Percentiles rank a stretch among this genome's conserved stretches.
Evolutionary conservation across 2,888 invertebrate genomes (phyloP).

Genomic region (Cheilosia vernalis): DNA sequence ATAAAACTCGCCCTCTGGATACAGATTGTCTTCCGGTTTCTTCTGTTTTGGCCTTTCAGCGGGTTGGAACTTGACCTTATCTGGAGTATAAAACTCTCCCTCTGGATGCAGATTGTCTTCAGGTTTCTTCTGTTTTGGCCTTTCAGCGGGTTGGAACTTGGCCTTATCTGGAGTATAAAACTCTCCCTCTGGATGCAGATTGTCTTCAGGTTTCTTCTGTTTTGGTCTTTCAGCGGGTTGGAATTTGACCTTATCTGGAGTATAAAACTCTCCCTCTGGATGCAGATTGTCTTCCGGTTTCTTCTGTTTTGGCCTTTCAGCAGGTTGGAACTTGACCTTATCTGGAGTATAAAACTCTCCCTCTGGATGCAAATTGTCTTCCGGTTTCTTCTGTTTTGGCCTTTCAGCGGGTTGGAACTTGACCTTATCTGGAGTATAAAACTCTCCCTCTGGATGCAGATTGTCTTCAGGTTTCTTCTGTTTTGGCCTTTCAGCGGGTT

Average conservation of each 20-base stretch:
- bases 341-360: too few relatives aligned
- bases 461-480: constrained; percentile 85
- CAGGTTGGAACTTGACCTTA: constrained; percentile 83
- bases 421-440: constrained; percentile 83
- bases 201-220: constrained; percentile 83
- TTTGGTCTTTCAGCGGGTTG: constrained; percentile 83
- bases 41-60: constrained; percentile 84
- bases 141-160: constrained; percentile 81
- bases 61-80: constrained; percentile 83
- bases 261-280: constrained; percentile 85
- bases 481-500: constrained; percentile 84
- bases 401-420: constrained; percentile 84
- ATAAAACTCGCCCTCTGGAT: constrained; percentile 86
- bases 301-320: constrained; percentile 83
- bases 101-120: constrained; percentile 83
- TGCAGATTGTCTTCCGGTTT: constrained; percentile 85
- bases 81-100: constrained; percentile 85
- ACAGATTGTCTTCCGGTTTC: constrained; percentile 85
- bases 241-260: constrained; percentile 79
- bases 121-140: constrained; percentile 83
- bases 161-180: constrained; percentile 83
- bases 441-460: constrained; percentile 85
- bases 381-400: constrained; percentile 83
- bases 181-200: constrained; percentile 85
- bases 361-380: constrained; percentile 86